Conservation (phyloP, 2,888 invertebrate genomes). For the Stenotaenia linearis region DNA sequence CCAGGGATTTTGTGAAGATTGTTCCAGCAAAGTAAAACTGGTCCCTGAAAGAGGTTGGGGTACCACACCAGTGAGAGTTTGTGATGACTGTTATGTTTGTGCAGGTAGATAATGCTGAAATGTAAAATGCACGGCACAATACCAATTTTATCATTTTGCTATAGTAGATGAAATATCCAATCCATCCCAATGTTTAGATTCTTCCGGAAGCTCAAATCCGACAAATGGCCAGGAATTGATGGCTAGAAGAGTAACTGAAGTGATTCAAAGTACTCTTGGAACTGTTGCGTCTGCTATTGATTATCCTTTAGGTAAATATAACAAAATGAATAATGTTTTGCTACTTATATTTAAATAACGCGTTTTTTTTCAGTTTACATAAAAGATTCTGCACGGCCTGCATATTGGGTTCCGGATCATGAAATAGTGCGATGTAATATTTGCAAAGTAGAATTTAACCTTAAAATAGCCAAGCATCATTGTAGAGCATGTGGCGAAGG, state of each 20-base stretch:
- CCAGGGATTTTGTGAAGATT: slow-evolving; percentile 68
- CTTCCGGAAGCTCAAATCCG: background rate
- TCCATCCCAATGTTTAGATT: background rate
- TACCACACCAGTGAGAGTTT: slow-evolving; percentile 62
- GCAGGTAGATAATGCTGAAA: background rate
- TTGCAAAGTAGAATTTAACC: slow-evolving; percentile 57
- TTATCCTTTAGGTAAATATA: slow-evolving; percentile 61
- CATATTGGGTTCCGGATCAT: slow-evolving; percentile 73
- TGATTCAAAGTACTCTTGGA: slow-evolving; percentile 63
- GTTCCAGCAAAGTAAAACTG: slow-evolving; percentile 60
- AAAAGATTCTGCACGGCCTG: slow-evolving; percentile 67
- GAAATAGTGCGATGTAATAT: slow-evolving; percentile 61
- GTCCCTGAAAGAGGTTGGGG: slow-evolving; percentile 69
- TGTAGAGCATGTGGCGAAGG: slow-evolving; percentile 67
- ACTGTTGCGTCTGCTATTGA: slow-evolving; percentile 65
- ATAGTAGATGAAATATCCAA: background rate
- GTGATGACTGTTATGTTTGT: slow-evolving; percentile 58
- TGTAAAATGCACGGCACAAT: background rate
- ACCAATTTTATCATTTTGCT: background rate
- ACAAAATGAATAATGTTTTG: too few relatives aligned
- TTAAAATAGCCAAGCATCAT: slow-evolving; percentile 55
- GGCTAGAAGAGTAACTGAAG: slow-evolving; percentile 57
- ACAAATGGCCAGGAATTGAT: slow-evolving; percentile 39
- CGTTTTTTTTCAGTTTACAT: slow-evolving; percentile 57
- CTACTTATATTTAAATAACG: too few relatives aligned